phyloP scores from a whole-genome alignment of 2,113 vertebrate genomes.

The Alligator mississippiensis region DNA sequence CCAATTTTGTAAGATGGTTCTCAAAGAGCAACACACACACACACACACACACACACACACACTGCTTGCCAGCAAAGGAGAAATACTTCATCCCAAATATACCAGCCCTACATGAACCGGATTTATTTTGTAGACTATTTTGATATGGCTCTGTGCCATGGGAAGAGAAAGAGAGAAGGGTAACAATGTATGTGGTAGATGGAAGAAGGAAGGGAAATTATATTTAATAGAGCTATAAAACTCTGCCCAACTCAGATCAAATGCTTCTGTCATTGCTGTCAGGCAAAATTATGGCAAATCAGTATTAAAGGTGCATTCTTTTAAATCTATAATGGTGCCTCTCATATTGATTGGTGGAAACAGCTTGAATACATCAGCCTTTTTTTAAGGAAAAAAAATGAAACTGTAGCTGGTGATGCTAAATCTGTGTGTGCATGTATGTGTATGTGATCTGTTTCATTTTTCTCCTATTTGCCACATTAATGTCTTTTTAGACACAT shows the following conservation, averaged over 20 bases:
- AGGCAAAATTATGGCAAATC: conserved; percentile 63
- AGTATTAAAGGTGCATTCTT: conserved; percentile 38
- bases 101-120: not conserved
- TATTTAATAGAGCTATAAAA: conserved; percentile 54
- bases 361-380: conserved; percentile 24
- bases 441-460: conserved; percentile 13
- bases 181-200: not conserved
- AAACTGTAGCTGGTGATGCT: not conserved
- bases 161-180: not conserved
- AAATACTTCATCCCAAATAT: not conserved
- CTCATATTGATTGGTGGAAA: conserved; percentile 39
- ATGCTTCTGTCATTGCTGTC: conserved; percentile 52
- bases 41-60: not conserved
- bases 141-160: not conserved
- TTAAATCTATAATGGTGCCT: conserved; percentile 28
- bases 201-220: not conserved
- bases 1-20: not conserved
- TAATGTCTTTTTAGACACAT: conserved; percentile 53
- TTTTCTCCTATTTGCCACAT: conserved; percentile 55
- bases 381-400: not conserved
- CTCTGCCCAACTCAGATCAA: conserved; percentile 59
- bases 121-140: not conserved
- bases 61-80: not conserved
- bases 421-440: not conserved
- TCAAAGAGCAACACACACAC: not conserved